Percentiles rank a stretch among this genome's conserved stretches.
These are phyloP conservation scores for Rosalia funebris DNA, from an alignment of 2,888 invertebrate species.

Conservation along the genomic window DNA sequence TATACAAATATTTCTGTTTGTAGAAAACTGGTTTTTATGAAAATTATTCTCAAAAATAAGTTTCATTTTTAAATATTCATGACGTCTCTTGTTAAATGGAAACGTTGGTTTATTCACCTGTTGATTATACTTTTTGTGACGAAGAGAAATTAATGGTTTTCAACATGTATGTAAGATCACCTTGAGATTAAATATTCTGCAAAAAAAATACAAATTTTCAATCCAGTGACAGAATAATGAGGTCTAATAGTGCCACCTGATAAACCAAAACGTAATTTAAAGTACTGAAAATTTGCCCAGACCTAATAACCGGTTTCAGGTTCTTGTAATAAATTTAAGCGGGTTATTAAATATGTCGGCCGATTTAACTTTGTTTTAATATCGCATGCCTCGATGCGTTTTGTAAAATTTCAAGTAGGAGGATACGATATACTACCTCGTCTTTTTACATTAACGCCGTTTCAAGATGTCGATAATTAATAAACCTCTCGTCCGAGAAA, in stretches of 20 bases:
- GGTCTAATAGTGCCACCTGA: conserved; percentile 26
- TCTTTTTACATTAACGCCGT: conserved; percentile 24
- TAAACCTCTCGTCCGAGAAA: conserved; percentile 24
- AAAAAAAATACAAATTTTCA: conserved; percentile 33
- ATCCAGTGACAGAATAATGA: conserved; percentile 34
- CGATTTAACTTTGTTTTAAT: conserved; percentile 44
- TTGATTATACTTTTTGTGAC: no score
- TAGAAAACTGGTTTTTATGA: neutral
- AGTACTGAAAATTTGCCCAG: conserved; percentile 46
- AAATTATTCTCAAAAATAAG: no score
- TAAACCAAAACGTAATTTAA: conserved; percentile 38
- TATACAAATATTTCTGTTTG: neutral
- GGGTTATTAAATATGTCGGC: conserved; percentile 49
- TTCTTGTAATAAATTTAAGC: conserved; percentile 51
- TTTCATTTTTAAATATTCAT: no score
- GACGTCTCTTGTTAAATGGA: no score
- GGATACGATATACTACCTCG: conserved; percentile 24
- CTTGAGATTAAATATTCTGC: no score
- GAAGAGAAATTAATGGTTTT: no score
- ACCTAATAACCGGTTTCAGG: conserved; percentile 51
- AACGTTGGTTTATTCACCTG: no score
- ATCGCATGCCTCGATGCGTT: conserved; percentile 28
- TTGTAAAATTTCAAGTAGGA: conserved; percentile 25
- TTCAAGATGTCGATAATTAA: conserved; percentile 27
- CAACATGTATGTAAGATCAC: no score